Evolutionary conservation across 2,113 vertebrate genomes (phyloP).

Genomic region (Xenopus tropicalis): DNA sequence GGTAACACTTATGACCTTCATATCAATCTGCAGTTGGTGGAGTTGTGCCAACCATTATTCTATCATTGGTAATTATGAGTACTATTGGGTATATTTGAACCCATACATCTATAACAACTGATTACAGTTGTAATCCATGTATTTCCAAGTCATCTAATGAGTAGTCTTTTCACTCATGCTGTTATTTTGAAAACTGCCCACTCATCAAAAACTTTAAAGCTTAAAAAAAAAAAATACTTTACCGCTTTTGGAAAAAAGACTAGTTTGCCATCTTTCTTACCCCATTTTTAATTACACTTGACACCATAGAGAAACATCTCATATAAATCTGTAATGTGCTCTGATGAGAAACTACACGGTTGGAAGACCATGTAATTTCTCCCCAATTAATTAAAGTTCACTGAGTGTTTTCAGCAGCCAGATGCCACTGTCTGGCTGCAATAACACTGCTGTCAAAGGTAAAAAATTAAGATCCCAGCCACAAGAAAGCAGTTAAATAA

Average conservation of each 20-base stretch:
- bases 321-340: constrained; percentile 99
- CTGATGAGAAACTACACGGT: constrained; percentile 99
- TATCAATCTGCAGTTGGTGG: too few relatives aligned
- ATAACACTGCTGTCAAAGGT: constrained; percentile 93
- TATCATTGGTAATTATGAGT: too few relatives aligned
- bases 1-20: too few relatives aligned
- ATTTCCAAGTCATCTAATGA: too few relatives aligned
- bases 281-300: constrained; percentile 98
- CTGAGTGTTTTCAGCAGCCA: constrained; percentile 76
- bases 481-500: constrained; percentile 88
- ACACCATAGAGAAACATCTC: constrained; percentile 99
- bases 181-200: constrained; percentile 23
- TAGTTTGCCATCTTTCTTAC: constrained; percentile 82
- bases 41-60: too few relatives aligned
- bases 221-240: constrained; percentile 71
- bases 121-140: too few relatives aligned
- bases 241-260: constrained; percentile 74
- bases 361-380: constrained; percentile 99
- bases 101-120: too few relatives aligned
- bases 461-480: constrained; percentile 95
- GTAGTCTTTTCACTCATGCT: background rate
- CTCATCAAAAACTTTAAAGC: constrained; percentile 52
- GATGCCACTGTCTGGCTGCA: constrained; percentile 93
- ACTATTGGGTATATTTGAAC: too few relatives aligned
- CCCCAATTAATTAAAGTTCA: constrained; percentile 99